phyloP scores from a whole-genome alignment of 2,888 invertebrate genomes.

The Conchocele bisecta region DNA sequence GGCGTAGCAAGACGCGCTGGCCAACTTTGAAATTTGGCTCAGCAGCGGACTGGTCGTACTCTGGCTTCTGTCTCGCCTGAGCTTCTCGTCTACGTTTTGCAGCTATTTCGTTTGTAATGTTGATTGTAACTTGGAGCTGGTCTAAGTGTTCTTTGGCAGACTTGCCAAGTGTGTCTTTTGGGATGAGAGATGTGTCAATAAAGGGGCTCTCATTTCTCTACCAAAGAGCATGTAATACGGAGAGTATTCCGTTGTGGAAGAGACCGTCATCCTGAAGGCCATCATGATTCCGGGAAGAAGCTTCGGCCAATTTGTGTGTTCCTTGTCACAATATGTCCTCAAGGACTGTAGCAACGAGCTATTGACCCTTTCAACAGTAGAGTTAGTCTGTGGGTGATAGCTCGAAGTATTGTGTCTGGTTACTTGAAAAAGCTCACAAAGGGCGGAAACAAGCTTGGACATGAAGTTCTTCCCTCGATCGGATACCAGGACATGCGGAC shows the following conservation, averaged over 20 bases:
- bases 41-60: constrained; percentile 13
- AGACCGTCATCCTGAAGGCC: constrained; percentile 44
- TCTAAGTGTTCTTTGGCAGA: constrained; percentile 23
- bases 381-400: constrained; percentile 55
- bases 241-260: constrained; percentile 27
- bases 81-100: not conserved
- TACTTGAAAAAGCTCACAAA: constrained; percentile 57
- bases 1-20: constrained; percentile 19
- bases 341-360: constrained; percentile 43
- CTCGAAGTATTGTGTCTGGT: constrained; percentile 48
- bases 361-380: constrained; percentile 44
- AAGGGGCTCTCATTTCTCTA: constrained; percentile 18
- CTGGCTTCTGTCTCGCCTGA: constrained; percentile 14
- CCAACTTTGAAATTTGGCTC: constrained; percentile 10
- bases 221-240: constrained; percentile 34
- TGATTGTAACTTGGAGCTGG: not conserved
- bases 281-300: constrained; percentile 43
- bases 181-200: constrained; percentile 30
- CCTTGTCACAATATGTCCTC: constrained; percentile 35
- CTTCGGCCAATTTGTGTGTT: constrained; percentile 47
- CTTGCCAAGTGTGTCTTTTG: not conserved
- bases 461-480: constrained; percentile 54
- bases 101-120: constrained; percentile 10
- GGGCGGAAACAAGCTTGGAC: constrained; percentile 46
- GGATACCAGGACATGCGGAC: constrained; percentile 38